Conservation (phyloP, 2,888 invertebrate species). For the Dichetophora obliterata region DNA sequence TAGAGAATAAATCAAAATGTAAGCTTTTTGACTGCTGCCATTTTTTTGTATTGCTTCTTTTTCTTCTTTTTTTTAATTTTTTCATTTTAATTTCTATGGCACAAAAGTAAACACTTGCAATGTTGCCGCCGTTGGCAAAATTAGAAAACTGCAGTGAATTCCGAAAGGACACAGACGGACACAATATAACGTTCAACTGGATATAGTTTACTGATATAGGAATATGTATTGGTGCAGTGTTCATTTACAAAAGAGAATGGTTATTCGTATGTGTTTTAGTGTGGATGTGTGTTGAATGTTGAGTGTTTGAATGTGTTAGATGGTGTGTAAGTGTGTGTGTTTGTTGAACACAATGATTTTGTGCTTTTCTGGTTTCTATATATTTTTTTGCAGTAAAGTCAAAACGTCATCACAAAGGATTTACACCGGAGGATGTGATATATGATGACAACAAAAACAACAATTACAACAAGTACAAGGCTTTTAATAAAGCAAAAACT, state of each 20-base stretch:
- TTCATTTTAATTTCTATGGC: constrained; percentile 16
- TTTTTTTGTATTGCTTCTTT: too few relatives aligned
- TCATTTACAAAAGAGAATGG: neutral
- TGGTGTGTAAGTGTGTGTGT: neutral
- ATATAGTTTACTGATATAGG: neutral
- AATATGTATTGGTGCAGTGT: neutral
- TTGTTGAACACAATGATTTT: constrained; percentile 17
- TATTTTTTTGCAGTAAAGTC: neutral
- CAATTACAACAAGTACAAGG: constrained; percentile 1
- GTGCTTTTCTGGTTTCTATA: neutral
- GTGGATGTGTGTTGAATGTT: neutral
- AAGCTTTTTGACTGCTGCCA: constrained; percentile 14
- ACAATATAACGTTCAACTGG: neutral
- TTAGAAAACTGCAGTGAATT: constrained; percentile 29
- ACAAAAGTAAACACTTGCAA: constrained; percentile 24
- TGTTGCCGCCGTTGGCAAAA: constrained; percentile 24
- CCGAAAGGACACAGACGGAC: constrained; percentile 13
- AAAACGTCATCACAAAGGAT: constrained; percentile 25
- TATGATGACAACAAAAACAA: constrained; percentile 4
- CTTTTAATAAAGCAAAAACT: neutral
- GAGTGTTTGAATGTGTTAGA: neutral
- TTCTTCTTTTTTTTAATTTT: neutral
- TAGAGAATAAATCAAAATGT: constrained; percentile 31
- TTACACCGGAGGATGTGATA: constrained; percentile 17
- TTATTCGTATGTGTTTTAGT: neutral